phyloP scores from a whole-genome alignment of 2,113 vertebrate species.

The Sinocyclocheilus grahami region DNA sequence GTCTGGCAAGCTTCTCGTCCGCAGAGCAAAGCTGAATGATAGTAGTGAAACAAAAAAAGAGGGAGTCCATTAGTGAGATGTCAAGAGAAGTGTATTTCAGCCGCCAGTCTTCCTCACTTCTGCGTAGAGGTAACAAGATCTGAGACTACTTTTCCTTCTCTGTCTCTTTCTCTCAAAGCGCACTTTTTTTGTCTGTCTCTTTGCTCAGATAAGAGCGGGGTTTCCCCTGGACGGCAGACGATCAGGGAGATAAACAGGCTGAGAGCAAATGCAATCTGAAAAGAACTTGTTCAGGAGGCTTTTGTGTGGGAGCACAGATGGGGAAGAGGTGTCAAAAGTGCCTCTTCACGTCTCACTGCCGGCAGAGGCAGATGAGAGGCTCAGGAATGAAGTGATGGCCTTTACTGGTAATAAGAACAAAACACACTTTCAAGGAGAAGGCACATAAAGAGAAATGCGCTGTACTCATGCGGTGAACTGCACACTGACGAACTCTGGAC shows the following conservation, averaged over 20 bases:
- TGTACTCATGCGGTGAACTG: background rate
- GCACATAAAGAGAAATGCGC: background rate
- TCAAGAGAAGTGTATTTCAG: slow-evolving; percentile 23
- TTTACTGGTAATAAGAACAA: slow-evolving; percentile 31
- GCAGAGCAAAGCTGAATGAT: background rate
- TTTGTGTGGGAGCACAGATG: slow-evolving; percentile 7
- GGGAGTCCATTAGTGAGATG: slow-evolving; percentile 27
- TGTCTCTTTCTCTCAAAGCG: background rate
- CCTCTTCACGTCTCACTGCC: background rate
- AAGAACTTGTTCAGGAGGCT: slow-evolving; percentile 24
- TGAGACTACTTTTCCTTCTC: slow-evolving; percentile 13
- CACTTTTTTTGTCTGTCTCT: background rate
- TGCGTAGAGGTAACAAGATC: slow-evolving; percentile 29
- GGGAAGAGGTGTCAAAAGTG: slow-evolving; percentile 38
- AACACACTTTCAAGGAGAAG: slow-evolving; percentile 17
- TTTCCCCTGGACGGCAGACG: background rate
- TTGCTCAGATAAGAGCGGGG: background rate
- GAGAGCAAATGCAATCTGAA: slow-evolving; percentile 32
- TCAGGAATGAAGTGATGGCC: background rate
- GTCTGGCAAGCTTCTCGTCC: background rate
- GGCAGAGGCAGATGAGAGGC: slow-evolving; percentile 7
- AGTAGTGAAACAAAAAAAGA: slow-evolving; percentile 10
- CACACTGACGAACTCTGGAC: background rate
- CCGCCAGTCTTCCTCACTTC: background rate
- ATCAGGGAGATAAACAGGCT: background rate